A percentile compares a stretch with the other conserved stretches of the same genome.
These are phyloP conservation scores for Ochropleura leucogaster DNA, from an alignment of 2,888 invertebrate species.

Conservation along the genomic window DNA sequence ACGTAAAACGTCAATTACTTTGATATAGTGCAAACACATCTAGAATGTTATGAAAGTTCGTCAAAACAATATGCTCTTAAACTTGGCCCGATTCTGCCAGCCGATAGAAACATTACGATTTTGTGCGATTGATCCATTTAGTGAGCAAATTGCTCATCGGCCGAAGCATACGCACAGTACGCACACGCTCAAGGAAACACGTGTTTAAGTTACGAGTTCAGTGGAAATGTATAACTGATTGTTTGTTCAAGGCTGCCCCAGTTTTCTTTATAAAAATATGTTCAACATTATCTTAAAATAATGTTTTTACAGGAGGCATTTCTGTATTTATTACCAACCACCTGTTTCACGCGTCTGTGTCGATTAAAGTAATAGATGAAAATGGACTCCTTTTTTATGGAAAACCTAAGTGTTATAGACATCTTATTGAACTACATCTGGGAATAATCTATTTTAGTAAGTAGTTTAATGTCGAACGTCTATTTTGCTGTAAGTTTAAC, in stretches of 20 bases:
- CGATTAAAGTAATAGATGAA: conserved; percentile 59
- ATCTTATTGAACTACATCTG: conserved; percentile 24
- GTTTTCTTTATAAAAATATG: conserved; percentile 66
- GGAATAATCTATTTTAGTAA: conserved; percentile 24
- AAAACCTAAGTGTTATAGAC: conserved; percentile 31
- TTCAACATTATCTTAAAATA: conserved; percentile 65
- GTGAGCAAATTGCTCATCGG: conserved; percentile 60
- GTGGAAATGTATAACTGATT: conserved; percentile 66
- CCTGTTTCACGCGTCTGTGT: conserved; percentile 55
- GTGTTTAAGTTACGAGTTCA: conserved; percentile 64
- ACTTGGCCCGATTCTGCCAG: conserved; percentile 63
- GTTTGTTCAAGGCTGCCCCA: conserved; percentile 68
- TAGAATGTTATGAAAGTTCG: conserved; percentile 60
- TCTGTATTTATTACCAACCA: conserved; percentile 59
- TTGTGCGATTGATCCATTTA: conserved; percentile 62
- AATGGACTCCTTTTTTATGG: conserved; percentile 57
- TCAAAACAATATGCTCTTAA: conserved; percentile 66
- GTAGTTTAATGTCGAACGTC: conserved; percentile 23
- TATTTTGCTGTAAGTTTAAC: conserved; percentile 4
- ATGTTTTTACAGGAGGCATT: conserved; percentile 59
- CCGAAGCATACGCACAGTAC: conserved; percentile 45
- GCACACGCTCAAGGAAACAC: conserved; percentile 51
- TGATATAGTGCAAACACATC: conserved; percentile 57
- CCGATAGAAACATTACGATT: conserved; percentile 60
- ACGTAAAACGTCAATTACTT: conserved; percentile 45